A percentile compares a stretch with the other conserved stretches of the same genome.
These are phyloP conservation scores for Bradypus variegatus DNA, from an alignment of 2,797 vertebrate genomes.

Conservation along the genomic window DNA sequence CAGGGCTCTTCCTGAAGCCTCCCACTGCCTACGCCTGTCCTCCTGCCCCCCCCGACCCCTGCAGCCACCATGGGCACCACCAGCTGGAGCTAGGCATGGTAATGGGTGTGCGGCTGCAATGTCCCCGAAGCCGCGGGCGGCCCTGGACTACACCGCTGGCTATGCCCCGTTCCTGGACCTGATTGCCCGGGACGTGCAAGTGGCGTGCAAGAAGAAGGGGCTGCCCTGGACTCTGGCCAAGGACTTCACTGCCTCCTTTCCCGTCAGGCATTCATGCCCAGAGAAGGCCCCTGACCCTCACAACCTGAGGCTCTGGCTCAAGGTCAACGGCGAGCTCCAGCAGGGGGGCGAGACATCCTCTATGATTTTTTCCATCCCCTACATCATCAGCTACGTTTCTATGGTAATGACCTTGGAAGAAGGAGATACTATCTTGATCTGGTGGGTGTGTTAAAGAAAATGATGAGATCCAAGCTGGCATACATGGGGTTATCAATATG, in stretches of 20 bases:
- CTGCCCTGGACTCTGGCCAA: constrained; percentile 97
- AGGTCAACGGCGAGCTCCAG: constrained; percentile 86
- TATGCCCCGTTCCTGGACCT: constrained; percentile 96
- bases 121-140: constrained; percentile 76
- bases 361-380: constrained; percentile 94
- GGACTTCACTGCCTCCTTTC: constrained; percentile 89
- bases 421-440: constrained; percentile 92
- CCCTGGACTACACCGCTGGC: constrained; percentile 92
- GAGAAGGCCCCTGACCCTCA: constrained; percentile 87
- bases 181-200: constrained; percentile 92
- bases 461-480: constrained; percentile 90
- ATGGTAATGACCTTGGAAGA: constrained; percentile 88
- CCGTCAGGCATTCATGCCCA: constrained; percentile 94
- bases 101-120: constrained; percentile 79
- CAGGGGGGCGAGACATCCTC: constrained; percentile 86
- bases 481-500: constrained; percentile 84
- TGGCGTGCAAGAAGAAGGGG: constrained; percentile 88
- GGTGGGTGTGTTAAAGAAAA: constrained; percentile 87
- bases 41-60: constrained; percentile 78
- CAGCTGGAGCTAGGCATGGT: constrained; percentile 95
- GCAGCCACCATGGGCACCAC: constrained; percentile 81
- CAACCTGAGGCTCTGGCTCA: constrained; percentile 88
- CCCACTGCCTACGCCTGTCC: constrained; percentile 88
- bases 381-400: constrained; percentile 94
- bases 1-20: constrained; percentile 90